Evolutionary conservation across 2,888 invertebrate genomes (phyloP).

Genomic region (Drosophila affinis): DNA sequence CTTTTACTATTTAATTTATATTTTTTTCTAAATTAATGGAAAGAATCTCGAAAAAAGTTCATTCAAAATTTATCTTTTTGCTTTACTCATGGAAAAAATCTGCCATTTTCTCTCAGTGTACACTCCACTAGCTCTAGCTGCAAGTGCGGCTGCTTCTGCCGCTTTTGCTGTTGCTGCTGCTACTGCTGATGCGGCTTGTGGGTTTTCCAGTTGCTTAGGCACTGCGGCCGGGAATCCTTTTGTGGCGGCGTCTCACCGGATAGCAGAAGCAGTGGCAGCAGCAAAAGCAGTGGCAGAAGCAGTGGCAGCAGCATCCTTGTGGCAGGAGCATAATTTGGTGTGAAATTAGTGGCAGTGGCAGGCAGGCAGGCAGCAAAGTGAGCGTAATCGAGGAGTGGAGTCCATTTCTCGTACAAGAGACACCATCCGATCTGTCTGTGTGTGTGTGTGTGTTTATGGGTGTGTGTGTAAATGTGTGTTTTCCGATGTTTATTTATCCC

Average conservation of each 20-base stretch:
- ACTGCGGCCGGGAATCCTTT: slow-evolving; percentile 61
- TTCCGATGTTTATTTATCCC: neutral
- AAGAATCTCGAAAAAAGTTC: too few species aligned
- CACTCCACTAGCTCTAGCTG: neutral
- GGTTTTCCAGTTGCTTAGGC: slow-evolving; percentile 47
- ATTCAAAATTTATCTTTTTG: too few species aligned
- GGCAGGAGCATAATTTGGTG: slow-evolving; percentile 65
- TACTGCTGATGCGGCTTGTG: slow-evolving; percentile 29
- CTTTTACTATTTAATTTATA: too few species aligned
- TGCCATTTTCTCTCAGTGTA: neutral
- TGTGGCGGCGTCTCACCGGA: slow-evolving; percentile 29
- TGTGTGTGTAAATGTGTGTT: slow-evolving; percentile 6
- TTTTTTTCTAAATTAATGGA: too few species aligned
- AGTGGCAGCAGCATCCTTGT: slow-evolving; percentile 19
- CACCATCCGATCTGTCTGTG: slow-evolving; percentile 1
- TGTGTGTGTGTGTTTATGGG: neutral
- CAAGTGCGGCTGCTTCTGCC: slow-evolving; percentile 13
- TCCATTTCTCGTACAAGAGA: slow-evolving; percentile 36
- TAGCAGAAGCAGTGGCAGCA: neutral
- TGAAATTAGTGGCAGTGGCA: slow-evolving; percentile 55
- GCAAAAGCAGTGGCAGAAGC: slow-evolving; percentile 2
- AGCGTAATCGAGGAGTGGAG: slow-evolving; percentile 41
- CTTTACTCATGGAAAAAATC: too few species aligned
- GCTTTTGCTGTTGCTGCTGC: slow-evolving; percentile 11
- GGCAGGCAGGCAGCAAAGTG: slow-evolving; percentile 50